Evolutionary conservation across 2,888 invertebrate species (phyloP), one percentile per base, ranked within the genome.

Genomic region (Lutraria lutraria): DNA sequence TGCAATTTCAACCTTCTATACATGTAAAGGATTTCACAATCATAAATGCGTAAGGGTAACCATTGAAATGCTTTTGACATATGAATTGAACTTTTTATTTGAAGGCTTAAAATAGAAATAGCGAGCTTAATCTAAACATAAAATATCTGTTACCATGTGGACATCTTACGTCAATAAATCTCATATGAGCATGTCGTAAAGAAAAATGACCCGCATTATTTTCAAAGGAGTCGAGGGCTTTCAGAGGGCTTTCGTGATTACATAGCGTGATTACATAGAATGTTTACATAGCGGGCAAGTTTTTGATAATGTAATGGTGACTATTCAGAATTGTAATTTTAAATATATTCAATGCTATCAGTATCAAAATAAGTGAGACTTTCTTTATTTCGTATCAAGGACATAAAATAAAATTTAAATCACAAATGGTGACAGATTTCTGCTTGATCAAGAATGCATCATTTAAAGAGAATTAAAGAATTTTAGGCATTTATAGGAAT

Each of bases 31-130:
- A 54, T 52, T 81, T 53, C 54, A 19, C 79, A 43, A 79, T 19
- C 79, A 34, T 43, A 29, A 25, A 79, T 29, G 43, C 13, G 81
- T 21, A 81, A 53, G 25, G 52, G 19, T 34, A 52, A 8, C n/a
- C 21, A 81, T 52, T 81, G 81, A 54, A 81, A 53, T 19, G 76
- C 25, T 31, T n/a, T 16, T 54, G 52, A 54, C 53, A 54, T 53
- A n/a, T 81, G 53, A 81, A 53, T 81, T n/a, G 19, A 52, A 53
- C 81, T 81, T 81, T 81, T 53, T 43, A 52, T 81, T 81, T 53
- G 54, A 81, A 52, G 52, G 81, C 25, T 81, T 54, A 34, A 53
- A 53, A 81, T 81, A 53, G 54, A 81, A 52, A 53, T 81, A 81
- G 25, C 54, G 25, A 25, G 16, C n/a, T 0, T 43, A 29, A 43